Conservation (phyloP, 2,113 vertebrate species). For the Aphyosemion australe region DNA sequence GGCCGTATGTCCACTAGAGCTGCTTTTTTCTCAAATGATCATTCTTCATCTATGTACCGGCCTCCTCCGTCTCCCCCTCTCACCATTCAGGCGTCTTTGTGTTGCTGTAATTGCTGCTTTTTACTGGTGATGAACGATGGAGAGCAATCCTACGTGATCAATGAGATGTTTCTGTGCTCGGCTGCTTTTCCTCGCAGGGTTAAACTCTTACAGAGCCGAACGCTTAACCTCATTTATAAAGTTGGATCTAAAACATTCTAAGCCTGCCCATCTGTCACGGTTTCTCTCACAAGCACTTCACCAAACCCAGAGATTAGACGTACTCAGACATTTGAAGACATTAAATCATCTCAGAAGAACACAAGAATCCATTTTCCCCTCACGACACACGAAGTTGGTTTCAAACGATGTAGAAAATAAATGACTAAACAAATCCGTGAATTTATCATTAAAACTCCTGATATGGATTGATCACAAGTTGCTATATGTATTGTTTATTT, state of each 20-base stretch:
- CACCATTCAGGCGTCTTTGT: constrained; percentile 75
- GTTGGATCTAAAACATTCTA: background rate
- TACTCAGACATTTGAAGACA: no score
- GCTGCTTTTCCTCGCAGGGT: constrained; percentile 13
- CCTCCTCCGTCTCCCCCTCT: constrained; percentile 33
- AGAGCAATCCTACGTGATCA: constrained; percentile 76
- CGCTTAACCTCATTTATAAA: background rate
- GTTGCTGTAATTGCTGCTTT: constrained; percentile 87
- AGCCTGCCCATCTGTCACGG: background rate
- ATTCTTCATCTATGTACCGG: constrained; percentile 87
- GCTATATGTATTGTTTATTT: no score
- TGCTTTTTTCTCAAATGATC: constrained; percentile 83
- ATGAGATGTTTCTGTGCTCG: constrained; percentile 66
- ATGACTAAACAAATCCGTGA: no score
- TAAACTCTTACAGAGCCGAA: background rate
- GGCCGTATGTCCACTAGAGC: constrained; percentile 89
- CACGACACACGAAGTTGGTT: no score
- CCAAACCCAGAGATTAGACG: no score
- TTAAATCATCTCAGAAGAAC: no score
- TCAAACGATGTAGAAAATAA: no score
- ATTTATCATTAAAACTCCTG: no score
- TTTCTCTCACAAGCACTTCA: background rate
- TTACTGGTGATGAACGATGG: constrained; percentile 58
- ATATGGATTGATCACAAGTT: no score
- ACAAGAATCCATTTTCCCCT: no score